Conservation (phyloP, 2,888 invertebrate species). For the Heliconius ismenius region DNA sequence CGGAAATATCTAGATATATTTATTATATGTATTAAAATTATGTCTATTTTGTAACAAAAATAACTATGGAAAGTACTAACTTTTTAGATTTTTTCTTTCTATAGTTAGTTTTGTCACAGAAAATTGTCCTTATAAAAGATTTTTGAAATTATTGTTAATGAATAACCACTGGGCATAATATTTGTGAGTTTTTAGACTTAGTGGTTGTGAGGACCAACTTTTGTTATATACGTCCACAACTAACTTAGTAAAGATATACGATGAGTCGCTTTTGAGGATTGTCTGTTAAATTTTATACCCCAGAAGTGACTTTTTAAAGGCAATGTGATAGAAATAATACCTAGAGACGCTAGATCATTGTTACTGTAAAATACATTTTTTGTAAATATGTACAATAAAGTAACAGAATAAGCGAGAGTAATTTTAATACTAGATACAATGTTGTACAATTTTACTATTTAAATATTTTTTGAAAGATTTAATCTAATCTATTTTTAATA, state of each 20-base stretch:
- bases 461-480: constrained; percentile 80
- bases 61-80: background rate
- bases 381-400: constrained; percentile 81
- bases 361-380: constrained; percentile 78
- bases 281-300: constrained; percentile 47
- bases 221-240: constrained; percentile 45
- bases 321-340: constrained; percentile 81
- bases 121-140: background rate
- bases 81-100: constrained; percentile 4
- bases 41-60: constrained; percentile 6
- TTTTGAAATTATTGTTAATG: constrained; percentile 1
- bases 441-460: constrained; percentile 80
- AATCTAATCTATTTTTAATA: constrained; percentile 80
- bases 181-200: constrained; percentile 53
- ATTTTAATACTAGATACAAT: constrained; percentile 79
- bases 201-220: constrained; percentile 65
- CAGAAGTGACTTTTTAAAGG: constrained; percentile 53
- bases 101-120: background rate
- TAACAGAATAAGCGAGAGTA: constrained; percentile 74
- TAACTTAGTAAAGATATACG: constrained; percentile 45
- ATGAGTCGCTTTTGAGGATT: constrained; percentile 49
- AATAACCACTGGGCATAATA: constrained; percentile 34
- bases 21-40: constrained; percentile 20
- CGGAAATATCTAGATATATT: background rate
- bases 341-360: constrained; percentile 81